phyloP scores from a whole-genome alignment of 2,888 invertebrate genomes.

The Drosophila mettleri region DNA sequence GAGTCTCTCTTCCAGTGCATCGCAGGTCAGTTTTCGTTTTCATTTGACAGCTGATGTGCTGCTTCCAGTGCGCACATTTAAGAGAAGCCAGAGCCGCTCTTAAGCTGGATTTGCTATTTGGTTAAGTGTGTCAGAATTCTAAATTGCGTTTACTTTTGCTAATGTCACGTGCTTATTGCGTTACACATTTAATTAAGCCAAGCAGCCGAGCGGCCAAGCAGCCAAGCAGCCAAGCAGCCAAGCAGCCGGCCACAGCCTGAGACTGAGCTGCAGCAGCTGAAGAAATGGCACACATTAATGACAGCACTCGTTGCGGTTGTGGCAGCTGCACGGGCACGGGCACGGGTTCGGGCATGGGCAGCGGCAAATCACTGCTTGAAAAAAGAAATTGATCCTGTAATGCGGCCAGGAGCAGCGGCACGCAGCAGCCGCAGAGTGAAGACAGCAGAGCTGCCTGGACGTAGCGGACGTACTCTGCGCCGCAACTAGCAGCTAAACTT shows the following conservation, averaged over 20 bases:
- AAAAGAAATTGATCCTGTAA: slow-evolving; percentile 63
- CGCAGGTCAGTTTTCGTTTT: slow-evolving; percentile 65
- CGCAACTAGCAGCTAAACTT: slow-evolving; percentile 70
- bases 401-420: slow-evolving; percentile 40
- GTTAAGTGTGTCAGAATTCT: slow-evolving; percentile 55
- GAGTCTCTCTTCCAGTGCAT: slow-evolving; percentile 49
- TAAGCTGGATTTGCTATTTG: slow-evolving; percentile 14
- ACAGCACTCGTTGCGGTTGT: slow-evolving; percentile 24
- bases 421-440: slow-evolving; percentile 22
- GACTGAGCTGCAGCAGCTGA: background rate
- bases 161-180: slow-evolving; percentile 71
- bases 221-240: slow-evolving; percentile 10
- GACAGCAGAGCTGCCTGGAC: background rate
- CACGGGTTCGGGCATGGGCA: no score
- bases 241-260: background rate
- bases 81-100: slow-evolving; percentile 18
- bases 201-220: slow-evolving; percentile 9
- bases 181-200: slow-evolving; percentile 59
- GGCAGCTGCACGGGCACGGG: no score
- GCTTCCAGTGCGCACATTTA: slow-evolving; percentile 53
- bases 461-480: background rate
- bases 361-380: slow-evolving; percentile 55
- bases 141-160: slow-evolving; percentile 60
- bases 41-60: slow-evolving; percentile 57
- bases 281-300: slow-evolving; percentile 35